Conservation (phyloP, 2,888 invertebrate genomes). For the Acronicta leporina region DNA sequence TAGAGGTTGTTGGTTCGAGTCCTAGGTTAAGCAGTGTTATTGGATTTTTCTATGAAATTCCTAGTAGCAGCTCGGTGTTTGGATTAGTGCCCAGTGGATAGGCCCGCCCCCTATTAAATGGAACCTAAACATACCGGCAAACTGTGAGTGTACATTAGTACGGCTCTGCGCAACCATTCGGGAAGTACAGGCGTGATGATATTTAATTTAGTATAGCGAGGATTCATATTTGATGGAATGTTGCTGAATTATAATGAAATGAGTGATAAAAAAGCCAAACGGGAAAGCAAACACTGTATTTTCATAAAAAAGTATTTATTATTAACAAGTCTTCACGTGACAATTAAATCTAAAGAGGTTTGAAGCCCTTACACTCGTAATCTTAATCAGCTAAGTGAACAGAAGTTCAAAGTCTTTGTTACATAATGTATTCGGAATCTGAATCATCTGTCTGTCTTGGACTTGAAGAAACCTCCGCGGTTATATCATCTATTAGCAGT, state of each 20-base stretch:
- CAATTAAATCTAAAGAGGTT: conserved; percentile 4
- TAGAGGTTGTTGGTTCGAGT: no score
- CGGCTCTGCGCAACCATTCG: no score
- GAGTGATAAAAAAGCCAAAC: not conserved
- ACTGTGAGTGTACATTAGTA: no score
- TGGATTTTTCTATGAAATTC: no score
- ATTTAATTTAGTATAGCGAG: no score
- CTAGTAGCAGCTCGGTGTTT: no score
- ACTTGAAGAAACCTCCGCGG: conserved; percentile 30
- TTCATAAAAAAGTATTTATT: not conserved
- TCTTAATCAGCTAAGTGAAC: conserved; percentile 9
- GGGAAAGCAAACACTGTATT: not conserved
- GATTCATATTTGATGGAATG: no score
- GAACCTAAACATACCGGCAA: no score
- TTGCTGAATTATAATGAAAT: not conserved
- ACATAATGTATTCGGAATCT: conserved; percentile 26
- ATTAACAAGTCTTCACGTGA: not conserved
- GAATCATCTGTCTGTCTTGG: conserved; percentile 7
- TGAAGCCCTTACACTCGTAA: not conserved
- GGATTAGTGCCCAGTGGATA: no score
- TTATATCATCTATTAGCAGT: conserved; percentile 51
- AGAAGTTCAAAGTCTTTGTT: not conserved
- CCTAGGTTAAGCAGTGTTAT: no score
- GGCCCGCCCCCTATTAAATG: no score
- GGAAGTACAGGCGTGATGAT: no score